These are phyloP conservation scores for Drosophila anomalipes DNA, from an alignment of 2,888 invertebrate genomes.

Conservation along the genomic window DNA sequence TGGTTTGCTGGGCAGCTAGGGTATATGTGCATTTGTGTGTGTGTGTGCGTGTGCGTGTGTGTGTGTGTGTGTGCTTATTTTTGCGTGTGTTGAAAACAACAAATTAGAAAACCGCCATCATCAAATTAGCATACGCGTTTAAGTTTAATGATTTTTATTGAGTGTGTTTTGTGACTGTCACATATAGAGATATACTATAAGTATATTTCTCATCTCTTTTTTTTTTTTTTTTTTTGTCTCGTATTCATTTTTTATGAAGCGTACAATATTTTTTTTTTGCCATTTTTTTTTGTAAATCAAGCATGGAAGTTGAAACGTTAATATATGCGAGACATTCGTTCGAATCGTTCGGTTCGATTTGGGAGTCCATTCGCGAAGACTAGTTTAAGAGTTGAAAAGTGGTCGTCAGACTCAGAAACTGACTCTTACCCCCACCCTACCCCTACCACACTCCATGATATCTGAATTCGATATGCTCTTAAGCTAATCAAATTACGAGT, in stretches of 20 bases:
- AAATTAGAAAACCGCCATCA: slow-evolving; percentile 76
- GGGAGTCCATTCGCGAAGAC: slow-evolving; percentile 52
- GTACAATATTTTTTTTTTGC: slow-evolving; percentile 38
- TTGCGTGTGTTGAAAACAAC: slow-evolving; percentile 50
- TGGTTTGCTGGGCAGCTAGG: slow-evolving; percentile 22
- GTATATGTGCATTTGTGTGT: slow-evolving; percentile 1
- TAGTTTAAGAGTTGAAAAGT: slow-evolving; percentile 48
- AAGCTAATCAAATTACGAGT: slow-evolving; percentile 14
- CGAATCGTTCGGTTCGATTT: slow-evolving; percentile 42
- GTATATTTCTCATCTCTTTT: background rate
- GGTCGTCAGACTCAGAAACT: background rate
- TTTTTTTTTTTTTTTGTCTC: slow-evolving; percentile 14
- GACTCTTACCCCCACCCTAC: background rate
- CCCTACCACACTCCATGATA: background rate
- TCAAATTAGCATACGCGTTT: slow-evolving; percentile 80
- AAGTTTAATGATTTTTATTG: slow-evolving; percentile 62
- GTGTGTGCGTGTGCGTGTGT: background rate
- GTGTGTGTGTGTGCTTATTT: background rate
- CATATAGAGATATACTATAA: slow-evolving; percentile 17
- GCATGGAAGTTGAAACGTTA: slow-evolving; percentile 49
- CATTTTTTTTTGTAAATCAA: slow-evolving; percentile 28
- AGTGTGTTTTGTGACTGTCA: slow-evolving; percentile 25
- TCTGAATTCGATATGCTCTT: slow-evolving; percentile 32
- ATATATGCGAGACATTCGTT: slow-evolving; percentile 60
- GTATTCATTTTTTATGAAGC: slow-evolving; percentile 70